Evolutionary conservation across 2,113 vertebrate genomes (phyloP).

Genomic region (Ceyx margarethae): DNA sequence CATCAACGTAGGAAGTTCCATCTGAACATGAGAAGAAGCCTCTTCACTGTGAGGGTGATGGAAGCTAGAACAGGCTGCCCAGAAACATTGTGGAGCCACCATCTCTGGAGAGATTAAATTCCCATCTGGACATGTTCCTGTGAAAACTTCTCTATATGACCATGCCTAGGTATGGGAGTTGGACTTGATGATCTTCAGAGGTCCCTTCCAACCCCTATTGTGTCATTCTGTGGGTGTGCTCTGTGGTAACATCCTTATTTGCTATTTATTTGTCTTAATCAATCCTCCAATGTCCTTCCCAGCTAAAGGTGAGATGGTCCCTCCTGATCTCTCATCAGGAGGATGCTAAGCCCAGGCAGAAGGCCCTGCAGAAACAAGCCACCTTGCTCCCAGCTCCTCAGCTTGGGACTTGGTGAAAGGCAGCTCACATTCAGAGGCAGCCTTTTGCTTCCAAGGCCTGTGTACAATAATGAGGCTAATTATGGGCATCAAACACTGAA

Average conservation of each 20-base stretch:
- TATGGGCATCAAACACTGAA: not conserved
- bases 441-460: not conserved
- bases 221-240: too few species aligned
- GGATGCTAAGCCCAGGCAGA: not conserved
- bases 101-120: too few species aligned
- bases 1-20: too few species aligned
- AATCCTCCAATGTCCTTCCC: not conserved
- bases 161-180: too few species aligned
- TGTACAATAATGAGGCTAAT: constrained; percentile 11
- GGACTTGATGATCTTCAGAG: too few species aligned
- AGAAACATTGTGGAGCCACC: too few species aligned
- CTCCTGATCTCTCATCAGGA: not conserved
- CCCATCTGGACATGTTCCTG: too few species aligned
- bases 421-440: not conserved
- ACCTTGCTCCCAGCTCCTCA: not conserved
- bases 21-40: too few species aligned
- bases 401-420: not conserved
- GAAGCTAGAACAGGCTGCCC: too few species aligned
- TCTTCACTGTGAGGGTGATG: too few species aligned
- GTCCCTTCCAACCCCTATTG: too few species aligned
- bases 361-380: not conserved
- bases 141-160: too few species aligned
- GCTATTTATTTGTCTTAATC: not conserved
- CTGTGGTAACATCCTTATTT: not conserved
- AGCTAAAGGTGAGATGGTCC: not conserved